Conservation (phyloP, 2,113 vertebrate genomes). For the Murina feae region DNA sequence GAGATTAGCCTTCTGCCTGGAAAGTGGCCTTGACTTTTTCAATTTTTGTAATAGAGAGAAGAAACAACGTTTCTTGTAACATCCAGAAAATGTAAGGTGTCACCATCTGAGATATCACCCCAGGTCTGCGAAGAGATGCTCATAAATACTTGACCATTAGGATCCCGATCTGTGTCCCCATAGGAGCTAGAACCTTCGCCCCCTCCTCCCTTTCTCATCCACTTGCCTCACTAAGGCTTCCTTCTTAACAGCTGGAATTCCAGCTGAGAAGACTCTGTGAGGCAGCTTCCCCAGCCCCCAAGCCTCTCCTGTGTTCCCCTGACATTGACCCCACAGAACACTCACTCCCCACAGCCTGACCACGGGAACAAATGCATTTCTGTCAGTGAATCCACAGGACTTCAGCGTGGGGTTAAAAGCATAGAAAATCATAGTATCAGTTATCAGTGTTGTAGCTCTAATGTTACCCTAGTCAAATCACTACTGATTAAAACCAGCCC, state of each 20-base stretch:
- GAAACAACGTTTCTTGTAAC: not conserved
- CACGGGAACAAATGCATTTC: constrained; percentile 51
- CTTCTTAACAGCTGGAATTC: not conserved
- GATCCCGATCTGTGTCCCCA: not conserved
- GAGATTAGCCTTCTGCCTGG: not conserved
- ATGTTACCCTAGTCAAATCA: constrained; percentile 73
- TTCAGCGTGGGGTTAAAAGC: constrained; percentile 68
- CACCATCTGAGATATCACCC: not conserved
- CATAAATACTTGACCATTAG: not conserved
- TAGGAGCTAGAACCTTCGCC: not conserved
- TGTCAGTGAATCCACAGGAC: constrained; percentile 64
- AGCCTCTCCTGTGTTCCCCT: not conserved
- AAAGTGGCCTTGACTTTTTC: not conserved
- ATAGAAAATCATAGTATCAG: constrained; percentile 76
- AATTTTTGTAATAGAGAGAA: not conserved
- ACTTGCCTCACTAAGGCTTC: no score
- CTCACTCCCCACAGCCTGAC: not conserved
- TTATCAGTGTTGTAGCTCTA: constrained; percentile 71
- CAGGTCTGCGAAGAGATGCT: not conserved
- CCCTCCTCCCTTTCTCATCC: not conserved
- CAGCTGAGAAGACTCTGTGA: not conserved
- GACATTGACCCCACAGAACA: not conserved
- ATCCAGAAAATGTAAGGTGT: not conserved
- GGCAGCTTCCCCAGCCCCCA: not conserved
- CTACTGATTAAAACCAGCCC: constrained; percentile 78